Conservation (phyloP, 2,113 vertebrate species). For the Benitochromis conjunctus region DNA sequence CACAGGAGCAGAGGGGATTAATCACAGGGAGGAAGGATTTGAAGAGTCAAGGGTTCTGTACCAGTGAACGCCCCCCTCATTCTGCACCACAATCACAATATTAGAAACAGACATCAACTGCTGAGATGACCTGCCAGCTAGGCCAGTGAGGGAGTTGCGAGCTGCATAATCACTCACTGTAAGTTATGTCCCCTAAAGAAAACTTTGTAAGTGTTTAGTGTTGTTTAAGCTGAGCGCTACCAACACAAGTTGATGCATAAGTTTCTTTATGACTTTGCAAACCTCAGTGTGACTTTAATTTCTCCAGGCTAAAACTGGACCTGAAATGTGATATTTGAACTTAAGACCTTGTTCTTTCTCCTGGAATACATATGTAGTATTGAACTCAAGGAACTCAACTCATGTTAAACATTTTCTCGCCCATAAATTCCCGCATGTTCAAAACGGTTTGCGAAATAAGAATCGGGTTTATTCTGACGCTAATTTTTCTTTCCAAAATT, state of each 20-base stretch:
- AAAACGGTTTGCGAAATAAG: neutral
- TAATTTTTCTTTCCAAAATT: neutral
- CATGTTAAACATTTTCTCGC: neutral
- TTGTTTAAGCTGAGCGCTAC: slow-evolving; percentile 4
- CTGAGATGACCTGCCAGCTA: slow-evolving; percentile 65
- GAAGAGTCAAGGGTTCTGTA: slow-evolving; percentile 92
- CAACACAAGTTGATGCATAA: neutral
- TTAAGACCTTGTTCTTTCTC: neutral
- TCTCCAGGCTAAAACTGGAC: neutral
- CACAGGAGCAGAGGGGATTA: slow-evolving; percentile 95
- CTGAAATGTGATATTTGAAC: slow-evolving; percentile 18
- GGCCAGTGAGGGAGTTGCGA: slow-evolving; percentile 48
- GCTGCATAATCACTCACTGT: slow-evolving; percentile 53
- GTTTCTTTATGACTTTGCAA: neutral
- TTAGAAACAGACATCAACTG: slow-evolving; percentile 84
- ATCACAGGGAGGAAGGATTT: slow-evolving; percentile 93
- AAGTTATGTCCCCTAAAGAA: slow-evolving; percentile 52
- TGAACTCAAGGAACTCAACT: neutral
- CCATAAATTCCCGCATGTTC: neutral
- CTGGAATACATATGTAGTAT: neutral
- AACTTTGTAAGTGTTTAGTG: slow-evolving; percentile 29
- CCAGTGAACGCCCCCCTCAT: slow-evolving; percentile 53
- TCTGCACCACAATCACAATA: slow-evolving; percentile 82
- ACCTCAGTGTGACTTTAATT: slow-evolving; percentile 21
- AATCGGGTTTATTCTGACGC: slow-evolving; percentile 12